phyloP scores from a whole-genome alignment of 2,797 vertebrate genomes.

The Harpagifer antarcticus region DNA sequence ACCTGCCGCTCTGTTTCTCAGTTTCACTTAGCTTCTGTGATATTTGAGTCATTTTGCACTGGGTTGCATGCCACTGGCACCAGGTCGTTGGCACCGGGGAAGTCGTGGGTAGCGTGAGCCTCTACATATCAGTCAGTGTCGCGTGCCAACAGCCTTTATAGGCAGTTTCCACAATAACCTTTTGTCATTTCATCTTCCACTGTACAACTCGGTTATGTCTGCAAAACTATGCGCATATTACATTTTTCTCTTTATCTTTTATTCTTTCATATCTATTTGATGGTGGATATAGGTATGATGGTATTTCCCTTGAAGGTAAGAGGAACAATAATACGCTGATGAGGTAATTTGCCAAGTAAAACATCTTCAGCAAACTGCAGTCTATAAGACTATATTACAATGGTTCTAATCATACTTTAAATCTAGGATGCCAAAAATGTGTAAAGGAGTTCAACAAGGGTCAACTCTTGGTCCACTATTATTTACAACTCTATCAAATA shows the following conservation, averaged over 20 bases:
- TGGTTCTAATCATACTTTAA: neutral
- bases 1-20: neutral
- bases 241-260: neutral
- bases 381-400: no score
- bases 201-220: neutral
- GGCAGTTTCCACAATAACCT: conserved; percentile 30
- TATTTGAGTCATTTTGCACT: conserved; percentile 62
- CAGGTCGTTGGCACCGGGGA: conserved; percentile 64
- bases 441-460: neutral
- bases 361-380: no score
- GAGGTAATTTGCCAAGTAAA: no score
- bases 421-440: neutral
- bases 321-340: neutral
- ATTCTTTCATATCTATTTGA: neutral
- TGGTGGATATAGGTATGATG: neutral
- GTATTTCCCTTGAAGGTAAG: conserved; percentile 50
- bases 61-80: conserved; percentile 75
- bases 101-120: conserved; percentile 48
- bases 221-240: neutral
- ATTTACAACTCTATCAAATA: neutral
- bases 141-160: conserved; percentile 64
- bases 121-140: conserved; percentile 74
- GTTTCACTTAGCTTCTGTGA: conserved; percentile 43
- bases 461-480: neutral
- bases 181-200: conserved; percentile 43